Evolutionary conservation across 2,797 vertebrate genomes (phyloP), one percentile per base, ranked within the genome.

Genomic region (Myripristis jacobus): DNA sequence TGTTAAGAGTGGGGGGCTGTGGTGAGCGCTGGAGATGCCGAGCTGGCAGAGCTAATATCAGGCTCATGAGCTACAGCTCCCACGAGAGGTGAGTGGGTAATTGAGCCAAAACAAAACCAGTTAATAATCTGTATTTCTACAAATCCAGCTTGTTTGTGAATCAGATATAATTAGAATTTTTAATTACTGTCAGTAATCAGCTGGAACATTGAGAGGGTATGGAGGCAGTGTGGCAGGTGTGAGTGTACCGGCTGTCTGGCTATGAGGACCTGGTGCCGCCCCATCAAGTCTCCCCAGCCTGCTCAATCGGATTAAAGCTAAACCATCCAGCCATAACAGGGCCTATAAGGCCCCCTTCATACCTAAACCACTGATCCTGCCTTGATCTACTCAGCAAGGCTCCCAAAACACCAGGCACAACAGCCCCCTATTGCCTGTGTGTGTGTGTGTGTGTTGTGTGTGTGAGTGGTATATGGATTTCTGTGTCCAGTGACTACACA

Each of bases 231-330:
- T 84, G 81, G 85, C 89, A 90, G 90, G 91, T 91, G 90, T 86
- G 73, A 70, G 73, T 76, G 43, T 69, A 67, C 46, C 75, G 84
- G 77, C 73, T 83, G 84, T 81, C 86, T 86, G 75, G 62, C 74
- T 75, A 81, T 54, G 77, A 79, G 76, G 80, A 80, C 83, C 81
- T 66, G 84, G 82, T 85, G 75, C 78, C 16, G 13, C 82, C 82
- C 67, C 68, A 72, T 81, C 76, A 63, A 62, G 59, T 48, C 79
- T 70, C 86, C 79, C 68, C 22, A 55, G 74, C 44, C 38, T 53
- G 68, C 77, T 81, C 85, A 88, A 83, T 89, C 44, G 85, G 87
- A 93, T 93, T 92, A 92, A 43, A 83, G 79, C 73, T 88, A 88
- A 91, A 88, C 77, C 86, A 85, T 80, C 79, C 83, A 87, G 83